Percentiles rank a stretch among this genome's conserved stretches.
Conservation (phyloP, 2,888 invertebrate genomes). For the Idaea aversata region DNA sequence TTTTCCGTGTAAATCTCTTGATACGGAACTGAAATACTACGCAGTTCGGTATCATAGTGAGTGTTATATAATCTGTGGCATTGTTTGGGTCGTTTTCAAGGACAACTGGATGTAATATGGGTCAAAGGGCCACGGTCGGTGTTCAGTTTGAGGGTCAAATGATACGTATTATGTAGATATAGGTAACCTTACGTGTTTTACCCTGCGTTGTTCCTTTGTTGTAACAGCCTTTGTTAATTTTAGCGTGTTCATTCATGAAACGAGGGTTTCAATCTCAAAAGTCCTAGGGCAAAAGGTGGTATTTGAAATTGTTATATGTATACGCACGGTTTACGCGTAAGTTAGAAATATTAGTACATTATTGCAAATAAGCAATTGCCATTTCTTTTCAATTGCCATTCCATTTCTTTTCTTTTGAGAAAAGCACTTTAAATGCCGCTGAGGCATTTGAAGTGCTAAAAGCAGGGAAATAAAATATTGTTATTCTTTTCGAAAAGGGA, state of each 20-base stretch:
- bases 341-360: too few species aligned
- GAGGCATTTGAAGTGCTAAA: too few species aligned
- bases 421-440: too few species aligned
- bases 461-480: too few species aligned
- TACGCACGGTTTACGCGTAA: too few species aligned
- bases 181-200: background rate
- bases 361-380: too few species aligned
- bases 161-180: background rate
- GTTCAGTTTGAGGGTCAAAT: background rate
- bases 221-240: background rate
- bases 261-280: too few species aligned
- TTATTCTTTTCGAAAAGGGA: too few species aligned
- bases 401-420: too few species aligned
- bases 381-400: too few species aligned
- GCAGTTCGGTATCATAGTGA: slow-evolving; percentile 8
- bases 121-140: slow-evolving; percentile 13
- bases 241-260: background rate
- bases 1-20: slow-evolving; percentile 7
- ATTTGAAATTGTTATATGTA: too few species aligned
- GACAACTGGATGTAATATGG: slow-evolving; percentile 11
- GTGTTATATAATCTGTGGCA: slow-evolving; percentile 3
- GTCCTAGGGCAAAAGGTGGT: too few species aligned
- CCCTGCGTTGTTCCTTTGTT: background rate
- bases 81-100: slow-evolving; percentile 5
- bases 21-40: slow-evolving; percentile 5